phyloP scores from a whole-genome alignment of 2,888 invertebrate genomes.

The Tetheella fluctuosa region DNA sequence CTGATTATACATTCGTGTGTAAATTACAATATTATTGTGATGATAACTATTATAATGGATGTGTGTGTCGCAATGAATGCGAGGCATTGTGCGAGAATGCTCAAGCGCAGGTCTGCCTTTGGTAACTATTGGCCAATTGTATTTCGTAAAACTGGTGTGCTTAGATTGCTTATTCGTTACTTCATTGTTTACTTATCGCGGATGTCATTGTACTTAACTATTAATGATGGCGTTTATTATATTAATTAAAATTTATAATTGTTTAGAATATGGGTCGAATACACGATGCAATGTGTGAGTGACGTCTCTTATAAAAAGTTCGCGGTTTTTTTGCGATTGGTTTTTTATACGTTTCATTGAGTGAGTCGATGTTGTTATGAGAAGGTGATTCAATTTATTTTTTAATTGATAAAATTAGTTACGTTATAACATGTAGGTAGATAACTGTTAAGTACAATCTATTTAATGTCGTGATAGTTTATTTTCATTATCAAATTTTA shows the following conservation, averaged over 20 bases:
- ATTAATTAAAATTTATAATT: too few species aligned
- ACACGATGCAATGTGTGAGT: not conserved
- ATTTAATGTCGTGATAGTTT: not conserved
- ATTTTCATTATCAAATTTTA: not conserved
- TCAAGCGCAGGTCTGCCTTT: not conserved
- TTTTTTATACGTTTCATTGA: not conserved
- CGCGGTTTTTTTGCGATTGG: not conserved
- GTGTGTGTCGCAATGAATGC: constrained; percentile 37
- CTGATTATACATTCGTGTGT: constrained; percentile 19
- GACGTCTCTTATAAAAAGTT: not conserved
- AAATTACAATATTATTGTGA: constrained; percentile 31
- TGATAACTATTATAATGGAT: constrained; percentile 30
- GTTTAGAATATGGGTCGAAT: not conserved
- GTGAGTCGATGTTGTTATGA: not conserved
- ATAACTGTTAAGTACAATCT: not conserved
- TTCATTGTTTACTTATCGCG: constrained; percentile 13
- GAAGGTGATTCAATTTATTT: not conserved
- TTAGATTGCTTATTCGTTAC: constrained; percentile 29
- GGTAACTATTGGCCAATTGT: constrained; percentile 42
- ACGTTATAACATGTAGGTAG: not conserved
- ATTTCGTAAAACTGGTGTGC: constrained; percentile 45
- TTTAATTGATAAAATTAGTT: not conserved
- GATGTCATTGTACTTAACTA: constrained; percentile 12
- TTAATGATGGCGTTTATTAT: constrained; percentile 18
- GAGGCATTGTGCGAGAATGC: not conserved